Evolutionary conservation across 2,888 invertebrate genomes (phyloP), one percentile per base, ranked within the genome.

Genomic region (Stenurella melanura): DNA sequence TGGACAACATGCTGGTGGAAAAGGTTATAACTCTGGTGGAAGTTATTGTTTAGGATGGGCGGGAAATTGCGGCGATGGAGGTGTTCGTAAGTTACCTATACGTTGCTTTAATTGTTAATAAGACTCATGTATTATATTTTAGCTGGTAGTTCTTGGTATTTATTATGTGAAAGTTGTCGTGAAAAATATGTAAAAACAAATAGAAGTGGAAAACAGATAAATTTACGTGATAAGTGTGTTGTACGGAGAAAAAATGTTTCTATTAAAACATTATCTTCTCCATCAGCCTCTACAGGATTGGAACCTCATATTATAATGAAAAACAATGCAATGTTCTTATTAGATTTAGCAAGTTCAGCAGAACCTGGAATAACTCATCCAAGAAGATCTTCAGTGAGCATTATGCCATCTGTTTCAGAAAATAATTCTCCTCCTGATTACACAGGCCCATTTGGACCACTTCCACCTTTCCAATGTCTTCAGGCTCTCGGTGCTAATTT

Each of bases 11-110:
- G 95, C 97, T 6, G 93, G 94, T 26, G 96, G 96, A 0, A 95
- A 95, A 88, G 98, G 98, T 0, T 98, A 97, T 91, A 98, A 98
- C 89, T 96, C 96, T 77, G 93, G 94, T 34, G 98, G 98, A 1
- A 93, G 93, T 83, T 98, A 96, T 89, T 95, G 95, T 85, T 93
- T 95, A 58, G 96, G 96, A 1, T 96, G 96, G 96, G 95, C 95
- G 0, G 97, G 96, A 3, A 94, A 95, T 86, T 97, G 97, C 87
- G 97, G 97, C 57, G 96, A 96, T 85, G 96, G 96, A 2, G 96
- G 96, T 30, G 92, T 94, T 42, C 95, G 94, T 80, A 91, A 91
- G 87, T 86, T 67, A 6, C 11, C 18, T 26, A 30, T 12, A 21
- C 17, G 0, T 34, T 9, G 3, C 30, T 0, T 10, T 19, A 54